phyloP scores from a whole-genome alignment of 2,113 vertebrate genomes.

The Cynoglossus semilaevis region DNA sequence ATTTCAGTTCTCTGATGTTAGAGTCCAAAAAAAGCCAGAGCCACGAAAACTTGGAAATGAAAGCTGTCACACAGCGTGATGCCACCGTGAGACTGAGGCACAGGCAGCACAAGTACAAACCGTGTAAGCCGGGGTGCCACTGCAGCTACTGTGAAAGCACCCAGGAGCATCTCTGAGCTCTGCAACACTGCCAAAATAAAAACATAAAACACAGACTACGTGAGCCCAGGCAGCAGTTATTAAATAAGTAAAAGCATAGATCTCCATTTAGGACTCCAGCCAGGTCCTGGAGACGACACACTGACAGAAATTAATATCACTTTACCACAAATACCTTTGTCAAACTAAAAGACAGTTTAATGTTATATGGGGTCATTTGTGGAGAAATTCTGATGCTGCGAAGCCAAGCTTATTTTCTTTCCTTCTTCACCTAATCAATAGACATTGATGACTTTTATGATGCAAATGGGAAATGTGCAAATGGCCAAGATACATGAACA shows the following conservation, averaged over 20 bases:
- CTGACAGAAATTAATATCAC: background rate
- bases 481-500: too few relatives aligned
- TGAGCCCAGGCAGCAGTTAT: constrained; percentile 1
- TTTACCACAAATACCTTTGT: background rate
- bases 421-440: too few relatives aligned
- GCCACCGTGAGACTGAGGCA: constrained; percentile 18
- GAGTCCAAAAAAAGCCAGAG: constrained; percentile 37
- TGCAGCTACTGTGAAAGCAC: too few relatives aligned
- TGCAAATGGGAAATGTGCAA: too few relatives aligned
- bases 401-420: too few relatives aligned
- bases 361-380: background rate
- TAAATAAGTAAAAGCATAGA: constrained; percentile 12
- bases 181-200: constrained; percentile 12
- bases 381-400: too few relatives aligned
- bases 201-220: background rate
- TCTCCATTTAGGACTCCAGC: background rate
- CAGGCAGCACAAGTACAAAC: constrained; percentile 14
- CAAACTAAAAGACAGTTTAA: constrained; percentile 5
- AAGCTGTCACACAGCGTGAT: constrained; percentile 19
- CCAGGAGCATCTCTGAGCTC: constrained; percentile 15
- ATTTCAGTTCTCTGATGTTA: constrained; percentile 52
- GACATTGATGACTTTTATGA: too few relatives aligned
- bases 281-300: constrained; percentile 3
- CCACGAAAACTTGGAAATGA: constrained; percentile 28
- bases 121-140: background rate